Percentiles rank a stretch among this genome's conserved stretches.
phyloP scores from a whole-genome alignment of 2,888 invertebrate species.

The Watsonalla binaria region DNA sequence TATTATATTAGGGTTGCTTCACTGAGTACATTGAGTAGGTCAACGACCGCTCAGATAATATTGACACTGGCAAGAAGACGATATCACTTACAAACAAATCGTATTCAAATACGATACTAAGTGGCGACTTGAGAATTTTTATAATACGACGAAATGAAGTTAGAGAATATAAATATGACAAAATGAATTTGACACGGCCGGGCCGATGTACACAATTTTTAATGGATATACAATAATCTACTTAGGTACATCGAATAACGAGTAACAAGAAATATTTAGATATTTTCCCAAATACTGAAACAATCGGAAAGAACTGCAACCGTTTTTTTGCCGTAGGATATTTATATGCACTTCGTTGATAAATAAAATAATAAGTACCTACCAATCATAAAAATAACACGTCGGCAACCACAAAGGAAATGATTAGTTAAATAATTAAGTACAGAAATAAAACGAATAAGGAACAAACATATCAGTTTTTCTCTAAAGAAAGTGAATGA shows the following conservation, averaged over 20 bases:
- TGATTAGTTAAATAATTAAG: constrained; percentile 6
- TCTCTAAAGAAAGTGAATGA: constrained; percentile 71
- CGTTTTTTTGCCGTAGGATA: no score
- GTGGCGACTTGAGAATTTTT: constrained; percentile 17
- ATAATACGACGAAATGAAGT: not conserved
- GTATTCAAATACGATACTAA: constrained; percentile 58
- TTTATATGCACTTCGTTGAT: no score
- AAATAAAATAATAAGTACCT: no score
- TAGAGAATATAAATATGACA: not conserved
- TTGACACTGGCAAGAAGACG: constrained; percentile 56
- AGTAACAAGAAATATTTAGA: no score
- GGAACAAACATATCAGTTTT: constrained; percentile 48
- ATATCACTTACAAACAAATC: constrained; percentile 62
- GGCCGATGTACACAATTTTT: no score
- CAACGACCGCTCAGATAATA: constrained; percentile 61
- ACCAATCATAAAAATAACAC: no score
- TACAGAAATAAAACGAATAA: constrained; percentile 30
- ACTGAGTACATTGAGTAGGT: constrained; percentile 45
- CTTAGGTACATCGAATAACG: no score
- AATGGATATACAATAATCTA: no score
- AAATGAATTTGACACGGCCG: no score
- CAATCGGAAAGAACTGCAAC: no score
- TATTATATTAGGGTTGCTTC: constrained; percentile 8
- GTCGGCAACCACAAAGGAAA: not conserved
- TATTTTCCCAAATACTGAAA: no score